A percentile compares a stretch with the other conserved stretches of the same genome.
phyloP scores from a whole-genome alignment of 2,797 vertebrate genomes.

The Sebastiscus tertius region DNA sequence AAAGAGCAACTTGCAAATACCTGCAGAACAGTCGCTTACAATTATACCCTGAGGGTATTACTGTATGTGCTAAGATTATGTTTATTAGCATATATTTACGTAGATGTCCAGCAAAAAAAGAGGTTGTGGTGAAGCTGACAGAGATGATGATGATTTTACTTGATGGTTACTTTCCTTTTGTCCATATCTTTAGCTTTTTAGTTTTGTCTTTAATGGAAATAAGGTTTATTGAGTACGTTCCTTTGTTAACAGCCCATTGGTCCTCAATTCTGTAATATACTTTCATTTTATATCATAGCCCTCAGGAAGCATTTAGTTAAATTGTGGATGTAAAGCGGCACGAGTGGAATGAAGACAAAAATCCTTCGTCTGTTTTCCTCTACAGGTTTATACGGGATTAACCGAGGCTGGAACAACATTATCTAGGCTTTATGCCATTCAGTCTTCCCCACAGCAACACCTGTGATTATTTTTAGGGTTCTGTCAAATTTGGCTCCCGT shows the following conservation, averaged over 20 bases:
- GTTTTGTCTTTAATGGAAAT: neutral
- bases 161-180: neutral
- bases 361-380: constrained; percentile 16
- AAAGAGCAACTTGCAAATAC: neutral
- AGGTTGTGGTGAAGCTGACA: neutral
- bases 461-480: constrained; percentile 18
- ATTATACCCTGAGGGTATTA: neutral
- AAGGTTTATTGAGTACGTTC: neutral
- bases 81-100: neutral
- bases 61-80: neutral
- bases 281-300: constrained; percentile 24
- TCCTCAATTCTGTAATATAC: constrained; percentile 17
- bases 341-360: constrained; percentile 9
- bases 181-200: neutral
- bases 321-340: constrained; percentile 31
- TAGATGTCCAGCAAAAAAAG: neutral
- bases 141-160: constrained; percentile 2
- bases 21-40: neutral
- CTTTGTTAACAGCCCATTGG: neutral
- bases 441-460: constrained; percentile 20
- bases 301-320: constrained; percentile 29
- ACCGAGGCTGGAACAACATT: constrained; percentile 35
- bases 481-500: neutral
- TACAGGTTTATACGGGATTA: constrained; percentile 45
- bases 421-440: constrained; percentile 18